Conservation (phyloP, 2,888 invertebrate species). For the Sialis lutaria region DNA sequence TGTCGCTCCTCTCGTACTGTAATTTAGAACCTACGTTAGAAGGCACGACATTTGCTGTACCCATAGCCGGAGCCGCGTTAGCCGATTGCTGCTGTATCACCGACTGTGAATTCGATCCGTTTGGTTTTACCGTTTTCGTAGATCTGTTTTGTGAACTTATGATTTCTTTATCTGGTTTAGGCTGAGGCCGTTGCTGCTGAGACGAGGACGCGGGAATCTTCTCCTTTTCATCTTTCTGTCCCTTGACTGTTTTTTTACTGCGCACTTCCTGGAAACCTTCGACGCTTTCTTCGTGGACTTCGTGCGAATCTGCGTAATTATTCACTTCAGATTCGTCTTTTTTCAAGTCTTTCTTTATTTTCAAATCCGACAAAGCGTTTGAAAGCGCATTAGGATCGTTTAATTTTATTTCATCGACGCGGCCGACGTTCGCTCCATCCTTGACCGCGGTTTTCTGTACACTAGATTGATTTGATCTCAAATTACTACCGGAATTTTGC, state of each 20-base stretch:
- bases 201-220: conserved; percentile 9
- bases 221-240: conserved; percentile 22
- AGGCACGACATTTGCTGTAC: conserved; percentile 20
- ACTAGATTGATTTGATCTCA: conserved; percentile 17
- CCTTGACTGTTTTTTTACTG: conserved; percentile 58
- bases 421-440: conserved; percentile 24
- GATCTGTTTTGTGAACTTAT: conserved; percentile 14
- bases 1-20: conserved; percentile 20
- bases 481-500: conserved; percentile 21
- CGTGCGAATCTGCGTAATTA: conserved; percentile 5
- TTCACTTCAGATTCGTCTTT: conserved; percentile 35
- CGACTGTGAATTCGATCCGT: conserved; percentile 14
- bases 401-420: conserved; percentile 34
- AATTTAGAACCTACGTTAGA: not conserved
- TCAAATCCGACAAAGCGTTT: conserved; percentile 29
- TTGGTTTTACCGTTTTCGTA: conserved; percentile 21
- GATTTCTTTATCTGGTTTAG: conserved; percentile 12
- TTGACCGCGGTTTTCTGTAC: conserved; percentile 20
- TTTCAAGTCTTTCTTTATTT: conserved; percentile 22
- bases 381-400: conserved; percentile 33
- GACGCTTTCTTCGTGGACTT: conserved; percentile 17
- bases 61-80: conserved; percentile 29
- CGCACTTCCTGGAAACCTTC: conserved; percentile 74
- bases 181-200: conserved; percentile 15
- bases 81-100: conserved; percentile 23